Evolutionary conservation across 64 coral and sea anemone species (phyloP), one percentile per base, ranked within the genome.

Genomic region (Platygyra sinensis): DNA sequence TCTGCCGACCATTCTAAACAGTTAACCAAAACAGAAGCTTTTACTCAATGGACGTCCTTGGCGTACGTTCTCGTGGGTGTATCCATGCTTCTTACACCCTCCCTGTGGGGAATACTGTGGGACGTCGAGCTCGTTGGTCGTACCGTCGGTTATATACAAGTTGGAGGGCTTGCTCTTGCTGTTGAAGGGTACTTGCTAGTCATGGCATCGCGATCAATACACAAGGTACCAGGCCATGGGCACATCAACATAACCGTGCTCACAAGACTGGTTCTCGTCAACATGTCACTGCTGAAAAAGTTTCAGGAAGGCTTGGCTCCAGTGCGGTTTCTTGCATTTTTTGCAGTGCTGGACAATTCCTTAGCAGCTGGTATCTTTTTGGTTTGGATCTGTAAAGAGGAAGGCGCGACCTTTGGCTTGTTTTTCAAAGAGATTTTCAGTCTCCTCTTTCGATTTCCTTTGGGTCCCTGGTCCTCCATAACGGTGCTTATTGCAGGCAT

Each of bases 21-120:
- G 78, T 54, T 80, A 54, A 80, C 78, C 78, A 28, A 57, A 80
- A 80, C 78, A 10, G 78, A 80, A 62, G 55, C 55, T n/a, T 80
- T 80, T 13, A 61, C 78, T 0, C 78, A 80, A 60, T 80, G 78
- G 78, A 62, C 78, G 0, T 80, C 78, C 24, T 31, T 80, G 28
- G 28, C 18, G 7, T 80, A 80, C 78, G 28, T 80, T 32, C 25
- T 80, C 30, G 14, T 61, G 25, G 78, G 78, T 8, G 31, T 55
- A 61, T 61, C 78, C 14, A 80, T 62, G 52, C 78, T 80, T 4
- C 57, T 80, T 4, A 32, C 28, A 20, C 78, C 78, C 6, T 80
- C 78, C 78, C 18, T 80, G 55, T 80, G 78, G 78, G 78, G 54
- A 61, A 15, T 61, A 17, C 5, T 80, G 57, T 80, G 57, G 52